Base-by-base conservation (phyloP, 2,113 vertebrate genomes). In the Nicator chloris region DNA sequence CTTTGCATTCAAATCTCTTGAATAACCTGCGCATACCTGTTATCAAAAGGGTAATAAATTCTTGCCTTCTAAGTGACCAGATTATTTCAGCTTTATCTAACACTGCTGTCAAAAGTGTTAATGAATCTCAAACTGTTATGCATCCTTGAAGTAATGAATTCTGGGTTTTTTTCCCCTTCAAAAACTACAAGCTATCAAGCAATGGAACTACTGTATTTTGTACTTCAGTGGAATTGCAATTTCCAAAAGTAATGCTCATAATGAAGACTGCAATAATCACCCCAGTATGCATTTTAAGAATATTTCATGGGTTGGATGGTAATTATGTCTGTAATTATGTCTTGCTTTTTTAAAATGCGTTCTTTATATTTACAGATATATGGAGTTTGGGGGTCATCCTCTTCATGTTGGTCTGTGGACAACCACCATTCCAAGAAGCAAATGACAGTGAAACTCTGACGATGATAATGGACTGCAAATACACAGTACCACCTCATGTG, bases 391-490 rank as follows among this genome's bases (percentile, higher is more conserved):
- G 99, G 11, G 99, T 99, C 92, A 99, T 99, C 94, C 98, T 99
- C 47, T 99, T 99, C 97, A 99, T 99, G 99, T 93, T 99, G 97
- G 99, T 99, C 33, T 99, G 99, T 50, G 99, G 99, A 66, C 99
- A 99, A 54, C 99, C 99, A 6, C 99, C 99, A 21, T 99, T 99
- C 96, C 99, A 99, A 97, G 99, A 99, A 97, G 99, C 99, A 85
- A 99, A 99, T 7, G 99, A 99, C 98, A 99, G 99, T 17, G 99
- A 99, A 97, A 99, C 99, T 4, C 97, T 99, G 96, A 99, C 99
- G 54, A 99, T 99, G 99, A 99, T 99, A 96, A 99, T 99, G 99
- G 99, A 99, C 96, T 99, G 99, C 98, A 99, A 99, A 97, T 99
- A 99, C 94, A 99, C 99, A 1, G 99, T 99, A 57, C 99, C 99